phyloP scores from a whole-genome alignment of 2,113 vertebrate genomes.

The Prochilodus magdalenae region DNA sequence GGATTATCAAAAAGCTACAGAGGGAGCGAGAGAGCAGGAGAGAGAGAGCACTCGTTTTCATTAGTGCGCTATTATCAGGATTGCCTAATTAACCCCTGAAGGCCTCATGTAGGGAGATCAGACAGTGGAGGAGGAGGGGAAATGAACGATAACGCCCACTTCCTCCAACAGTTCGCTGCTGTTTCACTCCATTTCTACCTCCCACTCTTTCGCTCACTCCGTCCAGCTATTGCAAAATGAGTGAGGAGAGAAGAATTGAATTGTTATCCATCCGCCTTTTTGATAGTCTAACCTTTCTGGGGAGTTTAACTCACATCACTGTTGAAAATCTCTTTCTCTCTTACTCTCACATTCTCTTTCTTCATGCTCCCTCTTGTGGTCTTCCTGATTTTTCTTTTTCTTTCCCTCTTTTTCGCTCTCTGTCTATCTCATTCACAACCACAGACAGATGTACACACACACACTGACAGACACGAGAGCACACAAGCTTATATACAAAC shows the following conservation, averaged over 20 bases:
- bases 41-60: constrained; percentile 73
- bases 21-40: constrained; percentile 34
- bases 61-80: constrained; percentile 79
- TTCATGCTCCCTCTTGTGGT: constrained; percentile 81
- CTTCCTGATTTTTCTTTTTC: neutral
- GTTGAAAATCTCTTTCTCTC: neutral
- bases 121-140: constrained; percentile 58
- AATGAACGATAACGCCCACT: constrained; percentile 63
- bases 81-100: constrained; percentile 82
- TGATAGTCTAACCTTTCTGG: constrained; percentile 17
- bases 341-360: neutral
- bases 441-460: constrained; percentile 7
- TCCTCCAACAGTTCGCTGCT: constrained; percentile 65
- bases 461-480: neutral
- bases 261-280: constrained; percentile 1
- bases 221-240: constrained; percentile 64
- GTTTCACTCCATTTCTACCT: constrained; percentile 66
- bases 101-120: constrained; percentile 74
- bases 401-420: neutral
- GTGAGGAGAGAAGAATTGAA: neutral
- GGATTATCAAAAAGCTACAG: neutral
- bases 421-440: neutral
- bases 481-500: constrained; percentile 10
- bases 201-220: constrained; percentile 60
- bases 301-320: constrained; percentile 21